These are phyloP conservation scores for Rhabdornis inornatus DNA, from an alignment of 2,113 vertebrate species.

Conservation along the genomic window DNA sequence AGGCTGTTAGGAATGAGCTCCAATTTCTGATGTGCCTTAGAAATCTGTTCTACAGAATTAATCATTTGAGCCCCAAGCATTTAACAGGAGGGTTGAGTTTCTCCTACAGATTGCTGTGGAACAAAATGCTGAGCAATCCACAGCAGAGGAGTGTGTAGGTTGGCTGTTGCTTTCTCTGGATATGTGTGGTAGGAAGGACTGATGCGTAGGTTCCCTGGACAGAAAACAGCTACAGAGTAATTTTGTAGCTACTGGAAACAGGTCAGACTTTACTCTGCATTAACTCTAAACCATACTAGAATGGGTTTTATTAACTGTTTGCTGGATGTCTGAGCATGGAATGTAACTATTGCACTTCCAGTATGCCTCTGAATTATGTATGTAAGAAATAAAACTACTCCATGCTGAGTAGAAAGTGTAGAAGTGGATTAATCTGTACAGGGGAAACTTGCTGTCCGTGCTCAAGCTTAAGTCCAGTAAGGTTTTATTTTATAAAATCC, in stretches of 20 bases:
- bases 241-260: background rate
- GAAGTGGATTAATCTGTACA: background rate
- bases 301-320: background rate
- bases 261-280: background rate
- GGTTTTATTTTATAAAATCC: background rate
- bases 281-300: background rate
- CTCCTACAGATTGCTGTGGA: background rate
- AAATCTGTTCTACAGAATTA: background rate
- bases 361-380: background rate
- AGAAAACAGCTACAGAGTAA: constrained; percentile 11
- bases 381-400: background rate
- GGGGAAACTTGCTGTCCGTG: background rate
- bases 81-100: background rate
- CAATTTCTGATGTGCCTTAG: background rate
- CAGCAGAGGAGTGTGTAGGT: constrained; percentile 16
- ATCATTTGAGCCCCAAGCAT: background rate
- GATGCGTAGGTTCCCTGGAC: background rate
- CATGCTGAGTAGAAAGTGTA: background rate
- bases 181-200: background rate
- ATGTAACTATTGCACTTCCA: background rate
- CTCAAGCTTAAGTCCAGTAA: background rate
- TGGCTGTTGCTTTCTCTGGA: constrained; percentile 18
- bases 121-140: constrained; percentile 13
- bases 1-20: background rate
- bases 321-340: background rate